A percentile compares a stretch with the other conserved stretches of the same genome.
Evolutionary conservation across 2,888 invertebrate genomes (phyloP).

Genomic region (Mellilla xanthometata): DNA sequence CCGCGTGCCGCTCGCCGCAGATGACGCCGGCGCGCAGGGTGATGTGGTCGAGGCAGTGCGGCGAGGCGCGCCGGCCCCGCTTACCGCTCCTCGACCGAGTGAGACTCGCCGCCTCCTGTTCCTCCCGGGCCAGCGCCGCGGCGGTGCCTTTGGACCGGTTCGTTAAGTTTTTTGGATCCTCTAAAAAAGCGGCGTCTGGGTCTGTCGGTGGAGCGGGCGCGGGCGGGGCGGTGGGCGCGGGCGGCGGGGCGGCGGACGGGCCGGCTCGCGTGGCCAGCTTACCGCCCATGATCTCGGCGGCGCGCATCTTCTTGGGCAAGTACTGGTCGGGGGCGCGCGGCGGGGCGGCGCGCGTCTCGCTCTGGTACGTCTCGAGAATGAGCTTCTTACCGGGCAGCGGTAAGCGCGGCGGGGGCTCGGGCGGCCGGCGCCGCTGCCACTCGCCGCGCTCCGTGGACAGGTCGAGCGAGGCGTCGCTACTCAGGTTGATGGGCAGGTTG

Average conservation of each 20-base stretch:
- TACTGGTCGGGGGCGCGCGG: no score
- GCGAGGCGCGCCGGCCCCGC: conserved; percentile 45
- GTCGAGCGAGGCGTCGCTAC: conserved; percentile 74
- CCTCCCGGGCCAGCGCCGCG: conserved; percentile 82
- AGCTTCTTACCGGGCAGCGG: conserved; percentile 76
- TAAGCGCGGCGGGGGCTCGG: conserved; percentile 60
- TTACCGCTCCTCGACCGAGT: conserved; percentile 60
- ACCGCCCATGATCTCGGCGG: conserved; percentile 74
- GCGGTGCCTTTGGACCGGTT: conserved; percentile 82
- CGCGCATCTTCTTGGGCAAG: conserved; percentile 79
- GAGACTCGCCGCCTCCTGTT: conserved; percentile 79
- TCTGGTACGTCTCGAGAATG: conserved; percentile 76
- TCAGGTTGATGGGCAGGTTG: conserved; percentile 76
- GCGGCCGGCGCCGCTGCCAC: conserved; percentile 67
- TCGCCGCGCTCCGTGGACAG: conserved; percentile 66
- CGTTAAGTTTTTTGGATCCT: conserved; percentile 82
- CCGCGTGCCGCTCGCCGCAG: conserved; percentile 75
- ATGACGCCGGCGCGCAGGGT: conserved; percentile 54
- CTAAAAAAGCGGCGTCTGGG: conserved; percentile 76
- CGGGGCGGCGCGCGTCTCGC: conserved; percentile 60
- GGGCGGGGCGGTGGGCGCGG: conserved; percentile 37
- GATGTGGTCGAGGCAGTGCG: conserved; percentile 77
- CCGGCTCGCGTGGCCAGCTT: conserved; percentile 54
- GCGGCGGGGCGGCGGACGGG: conserved; percentile 37
- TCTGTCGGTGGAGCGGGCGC: conserved; percentile 19